Evolutionary conservation across 2,113 vertebrate genomes (phyloP).

Genomic region (Mastomys coucha): DNA sequence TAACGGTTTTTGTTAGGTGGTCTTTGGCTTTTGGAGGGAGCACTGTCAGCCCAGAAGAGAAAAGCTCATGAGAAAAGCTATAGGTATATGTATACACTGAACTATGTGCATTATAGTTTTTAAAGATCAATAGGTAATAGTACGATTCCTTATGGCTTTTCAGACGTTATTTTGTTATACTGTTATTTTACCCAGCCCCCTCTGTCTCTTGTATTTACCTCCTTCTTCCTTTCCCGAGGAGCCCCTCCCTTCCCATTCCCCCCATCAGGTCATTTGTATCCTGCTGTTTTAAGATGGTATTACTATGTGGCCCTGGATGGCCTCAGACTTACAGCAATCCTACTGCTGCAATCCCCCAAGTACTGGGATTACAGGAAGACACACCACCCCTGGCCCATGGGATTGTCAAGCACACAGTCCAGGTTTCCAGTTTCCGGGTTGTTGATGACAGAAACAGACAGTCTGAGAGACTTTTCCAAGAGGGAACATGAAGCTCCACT

Average conservation of each 20-base stretch:
- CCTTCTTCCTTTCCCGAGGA: neutral
- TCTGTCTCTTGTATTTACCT: neutral
- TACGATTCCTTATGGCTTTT: neutral
- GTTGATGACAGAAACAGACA: neutral
- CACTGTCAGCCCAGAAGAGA: neutral
- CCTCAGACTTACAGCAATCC: neutral
- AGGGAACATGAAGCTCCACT: neutral
- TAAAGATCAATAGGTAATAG: neutral
- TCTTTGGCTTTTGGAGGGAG: neutral
- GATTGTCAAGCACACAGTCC: neutral
- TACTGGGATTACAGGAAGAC: neutral
- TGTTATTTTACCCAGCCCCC: neutral
- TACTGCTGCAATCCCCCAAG: neutral
- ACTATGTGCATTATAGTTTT: neutral
- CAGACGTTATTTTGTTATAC: too few species aligned
- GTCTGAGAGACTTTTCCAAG: neutral
- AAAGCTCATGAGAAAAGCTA: neutral
- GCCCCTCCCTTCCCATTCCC: neutral
- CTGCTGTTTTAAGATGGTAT: neutral
- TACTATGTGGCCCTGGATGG: neutral
- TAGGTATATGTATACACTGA: neutral
- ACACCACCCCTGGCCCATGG: too few species aligned
- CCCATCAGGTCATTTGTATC: neutral
- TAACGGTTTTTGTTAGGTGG: neutral
- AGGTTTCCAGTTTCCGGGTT: neutral